phyloP scores from a whole-genome alignment of 2,113 vertebrate species.

The Cinclus mexicanus region DNA sequence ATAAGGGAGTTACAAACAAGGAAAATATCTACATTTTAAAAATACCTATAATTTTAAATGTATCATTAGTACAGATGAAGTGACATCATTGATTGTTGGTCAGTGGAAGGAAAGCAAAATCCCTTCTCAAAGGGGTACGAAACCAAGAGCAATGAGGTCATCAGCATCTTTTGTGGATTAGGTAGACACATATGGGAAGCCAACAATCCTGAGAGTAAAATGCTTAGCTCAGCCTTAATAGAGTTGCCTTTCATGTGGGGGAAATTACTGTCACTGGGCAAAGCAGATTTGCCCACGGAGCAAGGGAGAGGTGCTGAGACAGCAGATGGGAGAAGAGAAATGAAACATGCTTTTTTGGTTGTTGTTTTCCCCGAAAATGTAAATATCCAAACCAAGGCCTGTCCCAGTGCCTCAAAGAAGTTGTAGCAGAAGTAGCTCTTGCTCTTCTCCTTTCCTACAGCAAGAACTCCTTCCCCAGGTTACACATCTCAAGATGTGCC shows the following conservation, averaged over 20 bases:
- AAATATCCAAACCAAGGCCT: background rate
- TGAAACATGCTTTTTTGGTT: background rate
- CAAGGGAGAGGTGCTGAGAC: constrained; percentile 19
- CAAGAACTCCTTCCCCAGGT: background rate
- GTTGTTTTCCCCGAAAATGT: background rate
- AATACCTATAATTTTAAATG: background rate
- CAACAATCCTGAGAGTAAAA: background rate
- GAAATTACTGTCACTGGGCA: background rate
- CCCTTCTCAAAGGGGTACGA: background rate
- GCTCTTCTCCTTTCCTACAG: background rate
- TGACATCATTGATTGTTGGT: background rate
- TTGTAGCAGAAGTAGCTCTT: background rate
- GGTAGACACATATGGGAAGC: background rate
- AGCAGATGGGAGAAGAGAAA: background rate
- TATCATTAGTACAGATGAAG: background rate
- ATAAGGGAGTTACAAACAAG: background rate
- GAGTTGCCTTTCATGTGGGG: background rate
- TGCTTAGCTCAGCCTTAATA: background rate
- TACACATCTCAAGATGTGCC: background rate
- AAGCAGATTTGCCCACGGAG: background rate
- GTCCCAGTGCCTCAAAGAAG: background rate
- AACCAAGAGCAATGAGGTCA: background rate
- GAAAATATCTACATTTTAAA: background rate
- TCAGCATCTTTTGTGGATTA: background rate
- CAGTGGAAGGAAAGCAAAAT: background rate